A percentile compares a stretch with the other conserved stretches of the same genome.
Conservation (phyloP, 30 jellyfish, hydroid and myxozoan genomes). For the Chironex yamaguchii region DNA sequence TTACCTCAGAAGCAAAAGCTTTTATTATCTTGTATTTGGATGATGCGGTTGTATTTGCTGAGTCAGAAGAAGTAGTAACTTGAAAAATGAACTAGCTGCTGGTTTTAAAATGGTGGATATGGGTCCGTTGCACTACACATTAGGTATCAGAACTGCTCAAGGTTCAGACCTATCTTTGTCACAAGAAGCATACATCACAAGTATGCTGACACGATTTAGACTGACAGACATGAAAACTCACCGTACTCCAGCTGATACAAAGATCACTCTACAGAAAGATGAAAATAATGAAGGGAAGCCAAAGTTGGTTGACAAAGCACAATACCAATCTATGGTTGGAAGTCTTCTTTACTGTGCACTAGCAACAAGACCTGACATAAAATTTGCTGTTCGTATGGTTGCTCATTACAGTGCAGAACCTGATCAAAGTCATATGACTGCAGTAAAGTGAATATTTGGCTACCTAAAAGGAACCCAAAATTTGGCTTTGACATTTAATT, state of each 20-base stretch:
- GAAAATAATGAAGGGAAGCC: not conserved
- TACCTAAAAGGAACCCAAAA: slow-evolving; percentile 44
- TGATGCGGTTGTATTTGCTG: too few relatives aligned
- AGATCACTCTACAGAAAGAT: not conserved
- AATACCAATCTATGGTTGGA: slow-evolving; percentile 22
- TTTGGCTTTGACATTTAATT: too few relatives aligned
- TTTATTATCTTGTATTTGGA: too few relatives aligned
- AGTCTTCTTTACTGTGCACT: slow-evolving; percentile 28
- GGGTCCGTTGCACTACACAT: too few relatives aligned
- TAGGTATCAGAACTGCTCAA: too few relatives aligned
- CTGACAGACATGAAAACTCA: slow-evolving; percentile 6
- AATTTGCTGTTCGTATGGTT: not conserved
- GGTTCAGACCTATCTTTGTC: too few relatives aligned
- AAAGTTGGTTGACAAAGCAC: not conserved
- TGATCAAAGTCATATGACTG: not conserved
- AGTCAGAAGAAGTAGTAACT: too few relatives aligned
- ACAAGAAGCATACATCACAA: too few relatives aligned
- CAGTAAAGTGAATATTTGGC: slow-evolving; percentile 28
- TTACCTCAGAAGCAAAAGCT: too few relatives aligned
- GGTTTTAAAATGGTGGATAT: too few relatives aligned
- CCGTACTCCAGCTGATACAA: slow-evolving; percentile 34
- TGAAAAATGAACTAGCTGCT: too few relatives aligned
- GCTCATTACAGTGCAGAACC: slow-evolving; percentile 9
- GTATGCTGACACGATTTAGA: slow-evolving; percentile 5
- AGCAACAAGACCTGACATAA: slow-evolving; percentile 47